phyloP scores from a whole-genome alignment of 1,140 invertebrate species.

The Dysdera silvatica region DNA sequence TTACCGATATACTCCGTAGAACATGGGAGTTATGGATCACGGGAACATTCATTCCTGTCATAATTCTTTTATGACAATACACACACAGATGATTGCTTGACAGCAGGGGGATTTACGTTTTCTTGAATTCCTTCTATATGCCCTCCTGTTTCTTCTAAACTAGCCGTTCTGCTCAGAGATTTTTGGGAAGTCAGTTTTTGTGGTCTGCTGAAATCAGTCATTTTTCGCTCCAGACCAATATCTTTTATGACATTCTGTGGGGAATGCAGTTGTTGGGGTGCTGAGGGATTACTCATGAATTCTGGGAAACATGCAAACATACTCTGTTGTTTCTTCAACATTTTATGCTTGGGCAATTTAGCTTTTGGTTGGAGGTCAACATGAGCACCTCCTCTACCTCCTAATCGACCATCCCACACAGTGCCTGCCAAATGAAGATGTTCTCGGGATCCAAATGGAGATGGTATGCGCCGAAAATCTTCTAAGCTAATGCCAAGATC shows the following conservation, averaged over 20 bases:
- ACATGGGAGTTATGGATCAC: neutral
- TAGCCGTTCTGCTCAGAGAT: conserved; percentile 19
- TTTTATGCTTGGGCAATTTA: conserved; percentile 36
- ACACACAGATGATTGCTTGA: conserved; percentile 17
- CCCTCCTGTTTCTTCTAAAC: conserved; percentile 20
- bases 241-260: conserved; percentile 14
- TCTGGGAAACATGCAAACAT: conserved; percentile 37
- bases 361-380: conserved; percentile 13
- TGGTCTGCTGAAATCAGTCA: neutral
- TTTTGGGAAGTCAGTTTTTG: conserved; percentile 14
- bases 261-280: conserved; percentile 5
- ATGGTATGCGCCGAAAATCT: conserved; percentile 19
- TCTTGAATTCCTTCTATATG: conserved; percentile 5
- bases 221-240: conserved; percentile 1
- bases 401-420: conserved; percentile 27
- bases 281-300: conserved; percentile 14
- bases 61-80: conserved; percentile 7
- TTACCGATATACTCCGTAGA: no score
- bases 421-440: conserved; percentile 25
- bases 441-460: conserved; percentile 35
- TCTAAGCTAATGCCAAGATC: conserved; percentile 25
- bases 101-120: neutral
- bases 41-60: neutral
- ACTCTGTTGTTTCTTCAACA: conserved; percentile 37
- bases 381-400: neutral